Base-by-base conservation (phyloP, 2,113 vertebrate genomes). In the Gymnobelideus leadbeateri region DNA sequence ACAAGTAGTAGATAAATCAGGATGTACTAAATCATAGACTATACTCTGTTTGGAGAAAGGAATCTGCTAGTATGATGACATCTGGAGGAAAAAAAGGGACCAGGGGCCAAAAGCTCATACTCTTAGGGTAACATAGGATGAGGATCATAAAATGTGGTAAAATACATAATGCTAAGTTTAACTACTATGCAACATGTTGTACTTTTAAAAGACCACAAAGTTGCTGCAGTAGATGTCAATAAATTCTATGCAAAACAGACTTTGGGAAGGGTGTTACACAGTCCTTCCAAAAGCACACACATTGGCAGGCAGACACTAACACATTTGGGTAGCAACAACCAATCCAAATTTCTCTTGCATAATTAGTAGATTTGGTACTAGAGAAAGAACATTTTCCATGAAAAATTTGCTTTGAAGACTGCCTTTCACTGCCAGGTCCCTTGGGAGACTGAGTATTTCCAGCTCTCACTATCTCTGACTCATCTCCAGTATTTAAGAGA, bases 381-480 rank as follows among this genome's bases (percentile, higher is more conserved):
- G 92, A 98, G 96, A 98, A 93, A 96, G 52, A 98, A 97, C 92
- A 93, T 95, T 97, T 98, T 98, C 97, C 98, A 97, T 98, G 96
- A 98, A 98, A 96, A 98, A 97, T 97, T 98, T 96, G 95, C 98
- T 98, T 98, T 98, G 97, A 98, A 98, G 96, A 93, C 92, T 96
- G 91, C 95, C 91, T 97, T 98, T 98, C 97, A 95, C 96, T 98
- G 98, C 98, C 98, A 98, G 97, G 97, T 91, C 96, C 95, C 97
- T 97, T 43, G 91, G 95, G 98, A 98, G 95, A 97, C 91, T 98
- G n/a, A 11, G 92, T 98, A 98, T 98, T 98, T 98, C 96, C 97
- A 96, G 97, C 98, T 98, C 98, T 98, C 97, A 96, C 96, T 98
- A 94, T 96, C 98, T 98, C 97, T 99, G 98, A 98, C 96, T 98